Base-by-base conservation (phyloP, 2,797 vertebrate genomes). In the Sarcophilus harrisii region DNA sequence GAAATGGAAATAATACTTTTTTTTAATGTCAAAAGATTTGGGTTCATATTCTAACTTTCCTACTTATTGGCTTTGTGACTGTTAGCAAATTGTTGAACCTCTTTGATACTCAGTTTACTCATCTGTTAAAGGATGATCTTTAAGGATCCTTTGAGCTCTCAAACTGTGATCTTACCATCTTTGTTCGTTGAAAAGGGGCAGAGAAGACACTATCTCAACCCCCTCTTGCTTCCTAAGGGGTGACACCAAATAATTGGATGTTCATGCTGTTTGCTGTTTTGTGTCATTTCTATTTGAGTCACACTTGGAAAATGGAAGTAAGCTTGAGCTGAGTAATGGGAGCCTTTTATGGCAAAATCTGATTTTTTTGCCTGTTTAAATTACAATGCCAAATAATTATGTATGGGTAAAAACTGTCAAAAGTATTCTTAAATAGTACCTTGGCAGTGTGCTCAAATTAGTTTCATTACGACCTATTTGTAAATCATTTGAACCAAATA, bases 381-480 rank as follows among this genome's bases (percentile, higher is more conserved):
- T 98, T 95, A 95, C 66, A 96, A 96, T 96, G 58, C 66, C 4
- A 45, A 97, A 94, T 96, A 98, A 97, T 97, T 98, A 92, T 57
- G 5, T 96, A 92, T 95, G 90, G 97, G 98, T 98, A 97, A 98
- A 97, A 96, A 87, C 95, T 93, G 97, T 97, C 97, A 97, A 66
- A 97, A 97, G 94, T 96, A 59, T 97, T 92, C 92, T 97, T 95
- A 94, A 97, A 95, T 90, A 52, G 27, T 96, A 93, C 96, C 95
- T 98, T 94, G 96, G 94, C 95, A 59, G 57, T n/a, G 94, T 59
- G 92, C 94, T 98, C 92, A 98, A 97, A 98, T 98, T 96, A 96
- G 95, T 97, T 98, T 97, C 94, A 94, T 97, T 96, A 92, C 95
- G 98, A 97, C 96, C 96, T 97, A 94, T 98, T 98, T 98, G 97